These are phyloP conservation scores for Brienomyrus longianalis DNA, from an alignment of 2,113 vertebrate genomes.

Conservation along the genomic window DNA sequence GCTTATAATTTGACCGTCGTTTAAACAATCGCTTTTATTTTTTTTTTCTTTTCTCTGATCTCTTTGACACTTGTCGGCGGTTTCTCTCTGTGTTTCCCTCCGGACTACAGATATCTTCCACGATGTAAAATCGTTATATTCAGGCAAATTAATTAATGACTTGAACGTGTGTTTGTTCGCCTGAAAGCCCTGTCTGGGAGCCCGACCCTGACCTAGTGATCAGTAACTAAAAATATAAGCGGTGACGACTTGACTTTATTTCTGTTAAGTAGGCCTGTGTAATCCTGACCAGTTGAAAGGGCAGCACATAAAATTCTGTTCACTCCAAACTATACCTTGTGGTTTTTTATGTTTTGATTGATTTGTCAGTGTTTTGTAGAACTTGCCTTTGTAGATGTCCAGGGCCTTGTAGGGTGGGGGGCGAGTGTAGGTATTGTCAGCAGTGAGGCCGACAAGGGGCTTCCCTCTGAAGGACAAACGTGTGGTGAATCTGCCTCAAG, in stretches of 20 bases:
- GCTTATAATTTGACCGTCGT: background rate
- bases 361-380: background rate
- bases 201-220: background rate
- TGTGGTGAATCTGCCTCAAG: background rate
- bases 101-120: background rate
- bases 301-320: background rate
- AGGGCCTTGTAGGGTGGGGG: background rate
- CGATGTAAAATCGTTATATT: background rate
- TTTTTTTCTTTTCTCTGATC: background rate
- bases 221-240: background rate
- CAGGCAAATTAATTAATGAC: background rate
- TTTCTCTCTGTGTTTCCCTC: background rate
- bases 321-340: background rate
- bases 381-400: background rate
- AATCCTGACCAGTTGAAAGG: background rate
- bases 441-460: background rate
- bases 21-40: background rate
- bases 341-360: background rate
- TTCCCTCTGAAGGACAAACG: slow-evolving; percentile 1
- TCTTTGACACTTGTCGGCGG: background rate
- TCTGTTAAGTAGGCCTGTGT: background rate
- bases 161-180: background rate
- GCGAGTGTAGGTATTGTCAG: background rate
- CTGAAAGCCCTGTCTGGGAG: background rate
- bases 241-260: background rate